Base-by-base conservation (phyloP, 2,888 invertebrate genomes). In the Molorchus minor region DNA sequence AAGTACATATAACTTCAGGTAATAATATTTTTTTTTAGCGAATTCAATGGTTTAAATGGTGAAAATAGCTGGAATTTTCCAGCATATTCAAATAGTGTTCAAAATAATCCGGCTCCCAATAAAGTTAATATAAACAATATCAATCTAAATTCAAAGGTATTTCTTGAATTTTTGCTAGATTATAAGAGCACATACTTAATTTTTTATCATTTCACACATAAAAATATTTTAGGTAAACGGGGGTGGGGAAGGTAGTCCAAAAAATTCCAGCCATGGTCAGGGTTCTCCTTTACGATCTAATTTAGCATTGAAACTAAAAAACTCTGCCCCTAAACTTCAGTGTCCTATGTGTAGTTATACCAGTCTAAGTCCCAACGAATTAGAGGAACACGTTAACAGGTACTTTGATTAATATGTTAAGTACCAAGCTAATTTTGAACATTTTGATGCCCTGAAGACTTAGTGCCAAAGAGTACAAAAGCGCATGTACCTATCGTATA, bases 301-400 rank as follows among this genome's bases (percentile, higher is more conserved):
- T 77, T 81, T 90, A 70, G 89, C 88, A 52, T 81, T 90, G 69
- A 89, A 89, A 80, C 80, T 89, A 62, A 87, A 87, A 80, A 83
- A 84, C 64, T 84, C 86, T 68, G 83, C 85, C 69, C 84, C 86
- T 21, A 75, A 71, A 41, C 65, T 81, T 46, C 79, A 90, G 82
- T 93, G 93, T 79, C 89, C 91, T 41, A 84, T 93, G 79, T 93
- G 93, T 80, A 88, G 88, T 71, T 91, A 89, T 75, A 87, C 85
- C 59, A 90, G 90, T 74, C 86, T 87, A 77, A 90, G 88, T 80
- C 89, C 91, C 0, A 82, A 85, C 61, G 87, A 88, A 72, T 81
- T 93, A 64, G 91, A 93, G 75, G 92, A 92, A 78, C 93, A 93
- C 79, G 90, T 93, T 75, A 93, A 93, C 79, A 77, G 80, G 80